Percentiles rank a stretch among this genome's conserved stretches.
These are phyloP conservation scores for Salarias fasciatus DNA, from an alignment of 2,797 vertebrate species.

Conservation along the genomic window DNA sequence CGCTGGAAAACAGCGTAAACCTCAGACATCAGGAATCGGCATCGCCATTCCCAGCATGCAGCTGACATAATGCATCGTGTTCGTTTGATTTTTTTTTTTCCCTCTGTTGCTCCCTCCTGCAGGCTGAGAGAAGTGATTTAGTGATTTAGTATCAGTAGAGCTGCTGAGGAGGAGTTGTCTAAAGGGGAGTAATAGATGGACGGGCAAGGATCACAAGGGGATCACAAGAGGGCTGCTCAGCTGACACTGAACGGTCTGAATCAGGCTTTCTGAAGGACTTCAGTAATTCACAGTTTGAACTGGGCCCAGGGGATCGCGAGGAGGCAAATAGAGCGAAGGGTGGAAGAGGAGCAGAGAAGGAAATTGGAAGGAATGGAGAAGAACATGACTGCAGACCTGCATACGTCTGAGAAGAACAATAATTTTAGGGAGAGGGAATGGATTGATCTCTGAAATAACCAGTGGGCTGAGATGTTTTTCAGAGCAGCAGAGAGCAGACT, in stretches of 20 bases:
- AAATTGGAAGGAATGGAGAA: neutral
- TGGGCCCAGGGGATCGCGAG: constrained; percentile 30
- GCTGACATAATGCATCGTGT: constrained; percentile 6
- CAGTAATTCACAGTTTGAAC: constrained; percentile 70
- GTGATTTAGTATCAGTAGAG: constrained; percentile 29
- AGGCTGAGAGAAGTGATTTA: constrained; percentile 55
- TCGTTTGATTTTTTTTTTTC: neutral
- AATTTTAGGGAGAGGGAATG: constrained; percentile 43
- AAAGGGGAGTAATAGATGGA: constrained; percentile 67
- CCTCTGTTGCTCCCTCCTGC: constrained; percentile 30
- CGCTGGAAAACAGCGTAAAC: neutral
- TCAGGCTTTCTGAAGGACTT: constrained; percentile 77
- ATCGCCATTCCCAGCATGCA: neutral
- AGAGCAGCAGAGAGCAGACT: constrained; percentile 19
- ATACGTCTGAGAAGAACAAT: constrained; percentile 25
- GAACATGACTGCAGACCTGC: constrained; percentile 7
- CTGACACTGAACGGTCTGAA: constrained; percentile 62
- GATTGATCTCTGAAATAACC: constrained; percentile 59
- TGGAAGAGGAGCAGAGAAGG: neutral
- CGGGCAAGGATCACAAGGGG: constrained; percentile 49
- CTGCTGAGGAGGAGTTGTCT: constrained; percentile 47
- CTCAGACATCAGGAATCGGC: constrained; percentile 7
- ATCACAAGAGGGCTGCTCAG: constrained; percentile 40
- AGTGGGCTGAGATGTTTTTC: constrained; percentile 43
- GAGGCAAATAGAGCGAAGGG: constrained; percentile 13